phyloP scores from a whole-genome alignment of 2,797 vertebrate genomes.

The Myotis vivesi region DNA sequence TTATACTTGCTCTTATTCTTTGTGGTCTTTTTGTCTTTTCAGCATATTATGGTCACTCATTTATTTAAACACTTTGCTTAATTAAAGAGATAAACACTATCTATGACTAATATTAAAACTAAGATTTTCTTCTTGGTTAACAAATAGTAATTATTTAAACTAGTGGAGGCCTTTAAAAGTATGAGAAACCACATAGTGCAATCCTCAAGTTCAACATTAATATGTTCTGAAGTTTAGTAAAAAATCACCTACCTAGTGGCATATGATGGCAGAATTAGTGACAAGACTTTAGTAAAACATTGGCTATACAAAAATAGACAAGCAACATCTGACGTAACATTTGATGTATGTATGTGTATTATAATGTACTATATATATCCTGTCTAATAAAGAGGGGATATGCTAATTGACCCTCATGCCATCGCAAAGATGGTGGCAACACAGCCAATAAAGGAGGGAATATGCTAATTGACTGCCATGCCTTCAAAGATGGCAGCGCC shows the following conservation, averaged over 20 bases:
- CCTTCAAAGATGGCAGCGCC: too few relatives aligned
- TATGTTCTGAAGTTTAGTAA: not conserved
- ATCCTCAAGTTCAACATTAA: not conserved
- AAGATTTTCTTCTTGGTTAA: not conserved
- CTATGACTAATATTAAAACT: not conserved
- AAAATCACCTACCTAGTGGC: not conserved
- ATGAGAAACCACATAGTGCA: not conserved
- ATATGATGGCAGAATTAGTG: not conserved
- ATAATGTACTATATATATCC: not conserved
- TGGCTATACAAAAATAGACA: slow-evolving; percentile 3
- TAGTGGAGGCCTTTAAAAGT: not conserved
- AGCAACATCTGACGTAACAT: not conserved
- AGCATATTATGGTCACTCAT: not conserved
- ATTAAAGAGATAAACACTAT: not conserved
- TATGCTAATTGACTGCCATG: too few relatives aligned
- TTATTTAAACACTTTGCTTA: not conserved
- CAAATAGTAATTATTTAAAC: not conserved
- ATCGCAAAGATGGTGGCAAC: too few relatives aligned
- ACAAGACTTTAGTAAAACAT: not conserved
- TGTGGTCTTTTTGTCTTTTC: not conserved
- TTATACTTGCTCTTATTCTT: not conserved
- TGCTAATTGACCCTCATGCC: too few relatives aligned
- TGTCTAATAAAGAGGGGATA: too few relatives aligned
- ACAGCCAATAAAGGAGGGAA: too few relatives aligned
- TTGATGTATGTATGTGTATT: not conserved